Evolutionary conservation across 2,113 vertebrate species (phyloP).

Genomic region (Xenopus borealis): DNA sequence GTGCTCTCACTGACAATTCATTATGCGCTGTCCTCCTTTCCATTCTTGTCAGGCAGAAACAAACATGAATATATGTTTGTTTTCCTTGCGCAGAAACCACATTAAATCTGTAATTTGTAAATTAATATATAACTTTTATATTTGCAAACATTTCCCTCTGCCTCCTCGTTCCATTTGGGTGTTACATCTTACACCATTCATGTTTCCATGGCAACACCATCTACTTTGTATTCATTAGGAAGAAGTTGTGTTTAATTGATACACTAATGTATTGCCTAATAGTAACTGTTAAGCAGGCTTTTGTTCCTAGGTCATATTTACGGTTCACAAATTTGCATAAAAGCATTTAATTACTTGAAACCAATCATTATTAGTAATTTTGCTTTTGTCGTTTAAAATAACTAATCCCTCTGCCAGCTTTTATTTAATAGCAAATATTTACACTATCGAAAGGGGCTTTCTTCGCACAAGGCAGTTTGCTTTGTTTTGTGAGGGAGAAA

Average conservation of each 20-base stretch:
- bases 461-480: constrained; percentile 53
- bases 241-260: constrained; percentile 96
- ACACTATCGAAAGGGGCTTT: constrained; percentile 73
- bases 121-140: constrained; percentile 65
- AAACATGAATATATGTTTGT: constrained; percentile 6
- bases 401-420: constrained; percentile 71
- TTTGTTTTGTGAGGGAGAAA: constrained; percentile 66
- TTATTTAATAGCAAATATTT: constrained; percentile 86
- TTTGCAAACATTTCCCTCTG: constrained; percentile 73
- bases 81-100: constrained; percentile 26
- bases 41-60: no score
- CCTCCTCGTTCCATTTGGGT: constrained; percentile 64
- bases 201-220: constrained; percentile 78
- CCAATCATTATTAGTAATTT: constrained; percentile 92
- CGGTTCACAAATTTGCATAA: constrained; percentile 90
- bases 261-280: constrained; percentile 93
- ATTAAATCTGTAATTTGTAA: constrained; percentile 54
- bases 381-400: constrained; percentile 81
- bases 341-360: constrained; percentile 86
- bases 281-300: constrained; percentile 87
- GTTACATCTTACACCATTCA: constrained; percentile 63
- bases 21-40: no score
- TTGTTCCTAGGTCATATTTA: constrained; percentile 98
- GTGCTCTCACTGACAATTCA: no score
- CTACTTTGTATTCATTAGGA: constrained; percentile 75